Conservation (phyloP, 2,113 vertebrate species). For the Naja naja region DNA sequence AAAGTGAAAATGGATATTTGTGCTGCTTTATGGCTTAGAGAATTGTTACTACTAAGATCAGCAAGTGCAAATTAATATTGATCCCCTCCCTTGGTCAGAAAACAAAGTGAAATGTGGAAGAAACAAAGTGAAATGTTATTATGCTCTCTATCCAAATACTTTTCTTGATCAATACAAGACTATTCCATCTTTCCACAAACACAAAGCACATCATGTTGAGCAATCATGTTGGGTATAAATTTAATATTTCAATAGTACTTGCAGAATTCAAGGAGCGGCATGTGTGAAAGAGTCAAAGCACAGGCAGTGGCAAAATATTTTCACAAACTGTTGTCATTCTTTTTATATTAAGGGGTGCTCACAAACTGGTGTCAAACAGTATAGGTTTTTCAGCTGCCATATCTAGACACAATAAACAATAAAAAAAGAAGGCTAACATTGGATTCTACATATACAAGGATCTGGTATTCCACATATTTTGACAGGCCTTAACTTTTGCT, state of each 20-base stretch:
- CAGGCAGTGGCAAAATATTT: background rate
- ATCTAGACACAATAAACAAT: background rate
- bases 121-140: background rate
- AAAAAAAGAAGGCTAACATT: too few species aligned
- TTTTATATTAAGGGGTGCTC: background rate
- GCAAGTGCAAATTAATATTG: background rate
- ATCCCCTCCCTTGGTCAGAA: background rate
- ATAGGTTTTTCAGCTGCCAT: background rate
- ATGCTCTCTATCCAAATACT: background rate
- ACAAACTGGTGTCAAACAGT: background rate
- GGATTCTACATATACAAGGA: too few species aligned
- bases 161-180: background rate
- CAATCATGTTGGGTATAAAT: background rate
- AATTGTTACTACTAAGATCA: background rate
- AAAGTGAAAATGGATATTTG: background rate
- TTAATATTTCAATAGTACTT: background rate
- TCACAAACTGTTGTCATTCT: background rate
- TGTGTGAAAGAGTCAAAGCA: background rate
- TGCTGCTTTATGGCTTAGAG: background rate
- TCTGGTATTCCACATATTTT: background rate
- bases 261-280: background rate
- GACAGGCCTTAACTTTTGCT: background rate
- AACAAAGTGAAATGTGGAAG: background rate
- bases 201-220: background rate
- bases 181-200: background rate